Conservation (phyloP, 1,140 invertebrate species). For the Cotesia glomerata region DNA sequence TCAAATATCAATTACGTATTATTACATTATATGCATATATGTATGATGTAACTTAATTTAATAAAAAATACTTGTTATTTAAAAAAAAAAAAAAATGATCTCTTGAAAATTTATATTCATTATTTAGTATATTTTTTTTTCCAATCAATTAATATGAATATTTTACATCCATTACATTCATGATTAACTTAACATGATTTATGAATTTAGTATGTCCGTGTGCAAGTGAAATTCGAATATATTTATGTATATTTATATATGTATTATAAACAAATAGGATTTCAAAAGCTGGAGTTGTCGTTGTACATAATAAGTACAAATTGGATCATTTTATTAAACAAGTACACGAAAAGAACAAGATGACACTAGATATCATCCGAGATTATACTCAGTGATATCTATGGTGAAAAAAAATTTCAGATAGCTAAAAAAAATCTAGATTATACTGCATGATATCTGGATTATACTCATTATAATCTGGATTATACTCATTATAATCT, state of each 20-base stretch:
- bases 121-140: not conserved
- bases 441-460: too few species aligned
- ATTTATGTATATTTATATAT: constrained; percentile 9
- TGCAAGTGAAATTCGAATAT: not conserved
- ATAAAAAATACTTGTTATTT: not conserved
- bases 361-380: too few species aligned
- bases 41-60: not conserved
- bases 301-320: constrained; percentile 13
- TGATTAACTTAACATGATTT: constrained; percentile 3
- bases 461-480: too few species aligned
- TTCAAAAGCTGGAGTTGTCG: not conserved
- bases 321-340: not conserved
- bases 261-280: constrained; percentile 3
- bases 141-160: not conserved
- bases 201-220: not conserved
- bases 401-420: too few species aligned
- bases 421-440: too few species aligned
- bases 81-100: not conserved
- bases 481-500: too few species aligned
- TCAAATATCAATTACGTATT: constrained; percentile 12
- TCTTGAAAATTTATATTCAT: not conserved
- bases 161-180: not conserved
- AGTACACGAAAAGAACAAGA: too few species aligned
- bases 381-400: too few species aligned
- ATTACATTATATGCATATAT: constrained; percentile 1